Base-by-base conservation (phyloP, 2,113 vertebrate species). In the Pao palembangensis region DNA sequence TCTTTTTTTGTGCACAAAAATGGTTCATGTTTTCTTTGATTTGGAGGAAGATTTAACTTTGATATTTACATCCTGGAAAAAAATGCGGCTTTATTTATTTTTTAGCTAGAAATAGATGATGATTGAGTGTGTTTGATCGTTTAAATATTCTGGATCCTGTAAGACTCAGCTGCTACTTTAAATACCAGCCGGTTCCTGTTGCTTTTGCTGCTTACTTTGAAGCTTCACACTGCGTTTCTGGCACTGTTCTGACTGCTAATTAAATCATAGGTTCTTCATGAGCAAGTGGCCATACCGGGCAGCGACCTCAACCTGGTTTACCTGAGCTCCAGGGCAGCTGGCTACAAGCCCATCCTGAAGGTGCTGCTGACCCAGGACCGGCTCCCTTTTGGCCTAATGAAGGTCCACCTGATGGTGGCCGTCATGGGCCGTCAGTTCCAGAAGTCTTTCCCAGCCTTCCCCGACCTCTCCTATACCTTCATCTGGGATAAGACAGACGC, bases 401-500 rank as follows among this genome's bases (percentile, higher is more conserved):
- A 98, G 80, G 95, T 98, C 38, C 97, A 98, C 88, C 94, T 99
- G 42, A 98, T 98, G 95, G 95, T 99, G 55, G 95, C 97, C 21
- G 95, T 99, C 43, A 96, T 98, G 60, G 97, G 97, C 83, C 92
- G 95, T 75, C 95, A 96, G 82, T 96, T 98, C 86, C 96, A 98
- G 60, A 99, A 98, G 87, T 94, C 95, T 89, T 98, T 99, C 76
- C 97, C 97, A 5, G 95, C 97, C 49, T 97, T 95, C 17, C 94
- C 97, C 3, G 94, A 96, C 87, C 90, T 99, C 75, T 94, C 96
- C 25, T 99, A 98, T 78, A 98, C 94, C 21, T 98, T 99, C 79
- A 95, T 98, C 87, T 99, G 97, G 97, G 97, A 99, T 88, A 99
- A 98, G 89, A 98, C 95, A 0, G 97, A 99, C 65, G 96, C 97